Conservation (phyloP, 92 coral and sea anemone species). For the Diadumene lineata region DNA sequence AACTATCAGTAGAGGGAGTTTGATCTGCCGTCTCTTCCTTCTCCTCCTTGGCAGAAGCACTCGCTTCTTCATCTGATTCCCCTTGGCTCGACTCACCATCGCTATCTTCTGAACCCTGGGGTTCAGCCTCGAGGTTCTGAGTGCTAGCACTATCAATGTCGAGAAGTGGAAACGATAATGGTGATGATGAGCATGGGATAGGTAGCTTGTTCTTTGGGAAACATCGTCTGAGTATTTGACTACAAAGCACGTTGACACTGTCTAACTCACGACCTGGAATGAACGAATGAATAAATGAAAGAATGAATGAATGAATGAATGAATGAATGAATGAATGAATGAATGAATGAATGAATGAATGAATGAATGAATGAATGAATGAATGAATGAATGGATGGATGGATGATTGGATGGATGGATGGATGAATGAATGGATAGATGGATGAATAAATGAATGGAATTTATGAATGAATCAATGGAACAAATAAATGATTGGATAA, state of each 20-base stretch:
- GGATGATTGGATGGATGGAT: neutral
- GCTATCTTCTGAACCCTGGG: constrained; percentile 72
- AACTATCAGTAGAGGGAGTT: constrained; percentile 25
- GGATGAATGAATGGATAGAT: neutral
- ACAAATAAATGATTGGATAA: neutral
- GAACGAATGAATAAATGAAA: too few species aligned
- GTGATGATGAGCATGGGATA: constrained; percentile 61
- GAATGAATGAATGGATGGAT: neutral
- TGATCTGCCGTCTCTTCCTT: constrained; percentile 47
- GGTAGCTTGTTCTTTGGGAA: constrained; percentile 94
- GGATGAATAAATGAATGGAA: neutral
- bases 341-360: neutral
- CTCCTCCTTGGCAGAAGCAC: constrained; percentile 64
- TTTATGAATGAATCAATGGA: neutral
- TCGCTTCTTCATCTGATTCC: constrained; percentile 87
- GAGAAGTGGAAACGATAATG: constrained; percentile 76
- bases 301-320: neutral
- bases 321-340: neutral
- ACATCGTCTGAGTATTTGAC: constrained; percentile 91
- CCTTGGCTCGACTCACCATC: constrained; percentile 85
- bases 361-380: neutral
- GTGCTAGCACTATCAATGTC: constrained; percentile 58
- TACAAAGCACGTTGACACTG: constrained; percentile 81
- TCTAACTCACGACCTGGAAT: constrained; percentile 86
- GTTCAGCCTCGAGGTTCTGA: constrained; percentile 28